Percentiles rank a stretch among this genome's conserved stretches.
These are phyloP conservation scores for Trogon melanurus DNA, from an alignment of 2,113 vertebrate genomes.

Conservation along the genomic window DNA sequence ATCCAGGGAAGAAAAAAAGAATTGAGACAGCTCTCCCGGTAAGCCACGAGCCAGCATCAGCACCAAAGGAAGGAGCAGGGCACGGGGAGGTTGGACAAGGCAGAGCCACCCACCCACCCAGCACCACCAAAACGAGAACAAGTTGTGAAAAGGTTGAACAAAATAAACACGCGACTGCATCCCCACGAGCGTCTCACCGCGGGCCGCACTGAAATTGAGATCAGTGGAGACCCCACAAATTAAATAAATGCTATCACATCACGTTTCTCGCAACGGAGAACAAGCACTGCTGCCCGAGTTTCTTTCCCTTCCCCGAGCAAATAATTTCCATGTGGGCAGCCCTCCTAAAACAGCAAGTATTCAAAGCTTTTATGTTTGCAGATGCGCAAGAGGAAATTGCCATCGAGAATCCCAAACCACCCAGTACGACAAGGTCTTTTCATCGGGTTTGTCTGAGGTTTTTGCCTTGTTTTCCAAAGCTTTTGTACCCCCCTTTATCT, in stretches of 20 bases:
- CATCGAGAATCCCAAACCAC: not conserved
- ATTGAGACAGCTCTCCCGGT: not conserved
- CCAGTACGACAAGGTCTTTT: not conserved
- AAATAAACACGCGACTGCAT: not conserved
- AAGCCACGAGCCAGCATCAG: not conserved
- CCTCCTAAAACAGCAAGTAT: not conserved
- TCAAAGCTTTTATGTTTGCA: not conserved
- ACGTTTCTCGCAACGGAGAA: not conserved
- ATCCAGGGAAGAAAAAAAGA: not conserved
- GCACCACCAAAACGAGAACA: not conserved
- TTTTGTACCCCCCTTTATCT: not conserved
- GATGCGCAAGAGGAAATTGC: not conserved
- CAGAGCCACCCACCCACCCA: not conserved
- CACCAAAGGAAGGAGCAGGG: not conserved
- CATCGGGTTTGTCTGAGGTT: not conserved
- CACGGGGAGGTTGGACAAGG: not conserved
- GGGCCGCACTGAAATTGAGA: not conserved
- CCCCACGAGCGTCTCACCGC: not conserved
- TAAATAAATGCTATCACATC: not conserved
- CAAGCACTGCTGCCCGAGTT: fast-evolving
- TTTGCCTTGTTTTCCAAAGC: not conserved
- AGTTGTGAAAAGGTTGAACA: not conserved
- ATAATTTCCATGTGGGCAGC: not conserved
- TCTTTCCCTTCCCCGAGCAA: not conserved
- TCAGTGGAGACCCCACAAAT: not conserved